phyloP scores from a whole-genome alignment of 2,888 invertebrate genomes.

The Mellilla xanthometata region DNA sequence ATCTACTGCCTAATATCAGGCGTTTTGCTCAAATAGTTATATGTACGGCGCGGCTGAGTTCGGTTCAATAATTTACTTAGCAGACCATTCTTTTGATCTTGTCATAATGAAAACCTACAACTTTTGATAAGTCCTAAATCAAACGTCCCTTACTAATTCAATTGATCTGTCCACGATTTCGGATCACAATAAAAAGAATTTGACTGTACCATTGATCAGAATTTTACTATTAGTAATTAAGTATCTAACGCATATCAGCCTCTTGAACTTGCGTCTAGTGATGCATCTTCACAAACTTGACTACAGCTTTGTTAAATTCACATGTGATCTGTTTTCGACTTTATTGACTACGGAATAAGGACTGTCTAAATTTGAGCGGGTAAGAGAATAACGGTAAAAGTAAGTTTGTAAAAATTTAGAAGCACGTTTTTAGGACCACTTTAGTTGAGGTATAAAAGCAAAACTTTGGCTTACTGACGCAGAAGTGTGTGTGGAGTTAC shows the following conservation, averaged over 20 bases:
- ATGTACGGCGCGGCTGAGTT: no score
- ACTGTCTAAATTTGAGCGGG: background rate
- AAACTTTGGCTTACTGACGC: conserved; percentile 46
- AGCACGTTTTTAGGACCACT: conserved; percentile 71
- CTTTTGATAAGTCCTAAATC: conserved; percentile 1
- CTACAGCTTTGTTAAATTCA: background rate
- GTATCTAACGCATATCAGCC: conserved; percentile 23
- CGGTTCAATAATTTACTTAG: no score
- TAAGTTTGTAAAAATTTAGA: conserved; percentile 42
- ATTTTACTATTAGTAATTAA: conserved; percentile 28
- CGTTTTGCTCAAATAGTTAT: no score
- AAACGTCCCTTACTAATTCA: conserved; percentile 10
- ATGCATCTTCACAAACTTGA: conserved; percentile 47
- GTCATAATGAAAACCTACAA: no score
- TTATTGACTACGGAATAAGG: conserved; percentile 25
- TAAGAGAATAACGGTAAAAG: conserved; percentile 25
- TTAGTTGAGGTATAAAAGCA: conserved; percentile 71
- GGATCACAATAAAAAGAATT: conserved; percentile 21
- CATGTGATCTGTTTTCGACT: conserved; percentile 20
- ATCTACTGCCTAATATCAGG: no score
- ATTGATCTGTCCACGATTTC: conserved; percentile 19
- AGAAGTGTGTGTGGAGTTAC: conserved; percentile 61
- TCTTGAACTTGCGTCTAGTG: conserved; percentile 54
- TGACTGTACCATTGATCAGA: conserved; percentile 26
- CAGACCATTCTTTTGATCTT: no score